Conservation (phyloP, 2,113 vertebrate species). For the Mesocricetus auratus region DNA sequence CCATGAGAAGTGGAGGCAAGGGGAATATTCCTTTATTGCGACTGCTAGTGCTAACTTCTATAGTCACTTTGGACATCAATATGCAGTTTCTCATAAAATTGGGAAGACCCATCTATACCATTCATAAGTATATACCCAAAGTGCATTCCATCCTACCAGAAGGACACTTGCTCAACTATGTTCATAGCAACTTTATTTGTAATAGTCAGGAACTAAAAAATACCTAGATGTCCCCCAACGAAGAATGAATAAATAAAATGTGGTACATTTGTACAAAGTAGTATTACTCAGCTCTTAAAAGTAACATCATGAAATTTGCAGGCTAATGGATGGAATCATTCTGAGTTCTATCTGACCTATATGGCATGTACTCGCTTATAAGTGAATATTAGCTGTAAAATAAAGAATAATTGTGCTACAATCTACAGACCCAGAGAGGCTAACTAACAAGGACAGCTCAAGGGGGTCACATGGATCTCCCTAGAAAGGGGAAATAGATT, state of each 20-base stretch:
- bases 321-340: neutral
- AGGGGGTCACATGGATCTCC: neutral
- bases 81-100: neutral
- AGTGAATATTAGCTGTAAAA: neutral
- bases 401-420: neutral
- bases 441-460: neutral
- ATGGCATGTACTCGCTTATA: neutral
- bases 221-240: neutral
- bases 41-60: neutral
- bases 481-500: neutral
- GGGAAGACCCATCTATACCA: neutral
- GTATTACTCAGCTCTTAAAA: neutral
- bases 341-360: neutral
- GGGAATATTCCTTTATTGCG: neutral
- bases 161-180: neutral
- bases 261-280: neutral
- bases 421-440: neutral
- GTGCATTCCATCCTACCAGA: neutral
- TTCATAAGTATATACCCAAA: neutral
- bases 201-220: neutral
- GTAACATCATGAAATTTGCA: neutral
- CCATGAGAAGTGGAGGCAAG: neutral
- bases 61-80: neutral
- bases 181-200: neutral
- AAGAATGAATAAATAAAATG: neutral